Evolutionary conservation across 2,888 invertebrate species (phyloP).

Genomic region (Elysia crispata): DNA sequence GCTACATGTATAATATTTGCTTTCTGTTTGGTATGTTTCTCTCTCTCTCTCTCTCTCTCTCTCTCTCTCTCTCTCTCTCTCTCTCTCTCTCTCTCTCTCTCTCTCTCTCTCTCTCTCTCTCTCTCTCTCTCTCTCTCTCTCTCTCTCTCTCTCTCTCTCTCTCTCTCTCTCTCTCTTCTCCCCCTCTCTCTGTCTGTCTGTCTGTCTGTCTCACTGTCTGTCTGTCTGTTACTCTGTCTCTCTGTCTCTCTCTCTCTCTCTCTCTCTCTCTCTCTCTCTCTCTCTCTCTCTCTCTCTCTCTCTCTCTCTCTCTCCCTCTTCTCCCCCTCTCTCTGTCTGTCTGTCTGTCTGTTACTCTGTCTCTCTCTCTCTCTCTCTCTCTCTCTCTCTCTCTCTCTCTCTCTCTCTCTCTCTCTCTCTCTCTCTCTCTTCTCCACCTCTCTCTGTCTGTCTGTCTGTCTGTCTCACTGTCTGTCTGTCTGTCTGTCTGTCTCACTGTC

Average conservation of each 20-base stretch:
- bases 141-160: no score
- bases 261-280: slow-evolving; percentile 1
- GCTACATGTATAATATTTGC: neutral
- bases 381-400: slow-evolving; percentile 5
- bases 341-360: neutral
- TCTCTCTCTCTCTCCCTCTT: no score
- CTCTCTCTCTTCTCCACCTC: neutral
- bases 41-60: slow-evolving; percentile 22
- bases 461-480: neutral
- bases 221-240: no score
- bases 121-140: no score
- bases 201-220: no score
- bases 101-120: no score
- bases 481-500: neutral
- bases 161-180: no score
- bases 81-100: neutral
- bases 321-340: no score
- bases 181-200: no score
- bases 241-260: no score
- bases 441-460: neutral
- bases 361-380: slow-evolving; percentile 1
- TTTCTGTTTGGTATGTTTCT: slow-evolving; percentile 5
- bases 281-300: neutral
- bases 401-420: neutral
- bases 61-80: slow-evolving; percentile 31